Evolutionary conservation across 92 coral and sea anemone genomes (phyloP), one percentile per base, ranked within the genome.

Genomic region (Micromussa lordhowensis): DNA sequence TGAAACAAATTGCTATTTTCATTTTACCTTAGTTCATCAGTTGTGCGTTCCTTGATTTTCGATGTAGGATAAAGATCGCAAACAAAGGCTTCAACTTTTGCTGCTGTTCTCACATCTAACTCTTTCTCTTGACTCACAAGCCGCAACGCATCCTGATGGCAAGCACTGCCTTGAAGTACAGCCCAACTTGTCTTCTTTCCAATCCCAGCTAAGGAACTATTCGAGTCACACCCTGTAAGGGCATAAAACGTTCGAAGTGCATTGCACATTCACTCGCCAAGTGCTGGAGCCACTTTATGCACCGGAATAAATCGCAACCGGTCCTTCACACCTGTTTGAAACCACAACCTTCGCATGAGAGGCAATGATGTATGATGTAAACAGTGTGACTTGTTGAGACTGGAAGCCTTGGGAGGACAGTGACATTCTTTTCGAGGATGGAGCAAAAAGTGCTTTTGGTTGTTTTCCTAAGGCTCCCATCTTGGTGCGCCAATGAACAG

Each of bases 171-270:
- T 9, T 35, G 63, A 19, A 86, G 58, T 54, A 31, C 80, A 64
- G 82, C 44, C 94, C 94, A 88, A 14, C 78, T 86, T 84, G 88
- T 91, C 83, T 88, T 90, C 84, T 93, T 93, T 10, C 87, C 86
- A 13, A 93, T 80, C 44, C 91, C 91, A 26, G 81, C 32, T 4
- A 89, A 79, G 24, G 92, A 68, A 69, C 94, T 88, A 70, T 90
- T 92, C 19, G 93, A 44, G 77, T 92, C 92, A 77, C 94, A 92
- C 12, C 90, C 90, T 18, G 84, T n/a, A n/a, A n/a, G n/a, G n/a
- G n/a, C n/a, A n/a, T n/a, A n/a, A n/a, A n/a, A n/a, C n/a, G n/a
- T n/a, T n/a, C n/a, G 92, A 11, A 88, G 87, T 6, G 29, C 75
- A 9, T 51, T 74, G 83, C 86, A 84, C 86, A 92, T n/a, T 72